These are phyloP conservation scores for Diploptera punctata DNA, from an alignment of 2,888 invertebrate species.

Conservation along the genomic window DNA sequence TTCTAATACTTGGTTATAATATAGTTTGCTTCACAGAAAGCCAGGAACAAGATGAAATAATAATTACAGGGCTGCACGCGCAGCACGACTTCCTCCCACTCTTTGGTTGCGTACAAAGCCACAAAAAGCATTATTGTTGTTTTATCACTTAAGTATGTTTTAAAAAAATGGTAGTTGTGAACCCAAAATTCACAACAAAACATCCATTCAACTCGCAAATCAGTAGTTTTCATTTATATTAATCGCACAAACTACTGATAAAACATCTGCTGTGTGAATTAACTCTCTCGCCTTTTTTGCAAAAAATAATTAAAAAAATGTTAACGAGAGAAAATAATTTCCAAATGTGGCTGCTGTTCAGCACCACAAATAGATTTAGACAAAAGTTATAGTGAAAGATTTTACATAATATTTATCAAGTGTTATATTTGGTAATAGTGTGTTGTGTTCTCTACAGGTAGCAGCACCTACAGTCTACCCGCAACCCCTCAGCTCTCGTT, in stretches of 20 bases:
- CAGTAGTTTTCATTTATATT: too few relatives aligned
- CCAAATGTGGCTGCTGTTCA: constrained; percentile 3
- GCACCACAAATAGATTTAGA: constrained; percentile 34
- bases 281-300: constrained; percentile 3
- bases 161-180: not conserved
- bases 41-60: constrained; percentile 9
- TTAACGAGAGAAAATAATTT: not conserved
- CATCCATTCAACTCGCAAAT: not conserved
- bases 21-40: not conserved
- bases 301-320: not conserved
- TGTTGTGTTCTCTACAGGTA: constrained; percentile 33
- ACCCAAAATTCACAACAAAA: not conserved
- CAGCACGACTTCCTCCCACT: constrained; percentile 26
- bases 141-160: constrained; percentile 7
- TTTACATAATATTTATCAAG: constrained; percentile 25
- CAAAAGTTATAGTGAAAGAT: constrained; percentile 18
- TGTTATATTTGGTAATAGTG: constrained; percentile 24
- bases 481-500: constrained; percentile 43
- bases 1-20: constrained; percentile 1
- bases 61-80: not conserved
- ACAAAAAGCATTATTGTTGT: constrained; percentile 32
- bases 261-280: constrained; percentile 1
- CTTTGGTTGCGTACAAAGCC: constrained; percentile 40
- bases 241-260: too few relatives aligned
- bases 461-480: constrained; percentile 24